Evolutionary conservation across 1,140 invertebrate genomes (phyloP).

Genomic region (Drusus annulatus): DNA sequence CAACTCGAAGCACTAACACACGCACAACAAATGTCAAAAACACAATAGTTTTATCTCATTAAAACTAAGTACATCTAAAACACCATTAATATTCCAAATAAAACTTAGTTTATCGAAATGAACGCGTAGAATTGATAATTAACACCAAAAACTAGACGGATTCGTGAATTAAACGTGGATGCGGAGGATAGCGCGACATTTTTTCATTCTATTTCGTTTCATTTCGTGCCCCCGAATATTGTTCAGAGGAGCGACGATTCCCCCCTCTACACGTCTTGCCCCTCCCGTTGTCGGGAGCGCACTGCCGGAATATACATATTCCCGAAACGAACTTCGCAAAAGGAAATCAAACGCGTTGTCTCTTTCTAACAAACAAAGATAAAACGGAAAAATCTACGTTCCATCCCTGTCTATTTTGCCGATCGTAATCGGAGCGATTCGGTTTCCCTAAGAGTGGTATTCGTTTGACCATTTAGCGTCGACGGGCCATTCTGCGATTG

Average conservation of each 20-base stretch:
- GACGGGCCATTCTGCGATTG: background rate
- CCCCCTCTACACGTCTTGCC: conserved; percentile 37
- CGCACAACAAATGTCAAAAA: background rate
- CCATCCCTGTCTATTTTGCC: conserved; percentile 25
- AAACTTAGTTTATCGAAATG: background rate
- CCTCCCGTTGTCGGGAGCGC: conserved; percentile 47
- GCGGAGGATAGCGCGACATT: conserved; percentile 5
- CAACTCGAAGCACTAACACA: background rate
- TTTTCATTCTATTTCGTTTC: conserved; percentile 38
- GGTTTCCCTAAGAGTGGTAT: background rate
- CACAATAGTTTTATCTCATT: background rate
- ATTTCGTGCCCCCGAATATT: conserved; percentile 20
- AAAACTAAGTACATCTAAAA: background rate
- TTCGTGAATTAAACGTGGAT: background rate
- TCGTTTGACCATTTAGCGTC: background rate
- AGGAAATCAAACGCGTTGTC: conserved; percentile 18
- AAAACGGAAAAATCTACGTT: background rate
- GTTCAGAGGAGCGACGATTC: conserved; percentile 28
- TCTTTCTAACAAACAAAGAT: background rate
- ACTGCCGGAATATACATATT: conserved; percentile 31
- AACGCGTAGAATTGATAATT: background rate
- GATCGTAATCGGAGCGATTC: conserved; percentile 20
- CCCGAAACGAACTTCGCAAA: conserved; percentile 7
- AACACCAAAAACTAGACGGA: conserved; percentile 4
- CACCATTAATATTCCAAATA: conserved; percentile 3